Conservation (phyloP, 2,888 invertebrate species). For the Watsonalla binaria region DNA sequence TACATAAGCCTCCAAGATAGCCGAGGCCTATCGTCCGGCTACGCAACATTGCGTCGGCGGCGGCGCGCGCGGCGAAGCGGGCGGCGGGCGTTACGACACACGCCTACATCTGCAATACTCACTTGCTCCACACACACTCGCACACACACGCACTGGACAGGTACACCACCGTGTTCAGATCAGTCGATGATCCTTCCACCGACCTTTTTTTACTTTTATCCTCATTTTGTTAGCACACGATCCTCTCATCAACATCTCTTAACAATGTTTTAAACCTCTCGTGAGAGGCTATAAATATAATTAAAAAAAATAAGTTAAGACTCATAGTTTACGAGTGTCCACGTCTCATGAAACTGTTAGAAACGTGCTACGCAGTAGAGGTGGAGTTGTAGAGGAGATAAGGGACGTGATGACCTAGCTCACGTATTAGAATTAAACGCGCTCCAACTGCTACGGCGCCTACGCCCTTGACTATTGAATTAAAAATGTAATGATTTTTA, state of each 20-base stretch:
- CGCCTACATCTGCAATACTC: slow-evolving; percentile 44
- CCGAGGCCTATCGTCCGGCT: slow-evolving; percentile 29
- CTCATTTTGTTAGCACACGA: slow-evolving; percentile 18
- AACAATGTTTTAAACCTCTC: slow-evolving; percentile 17
- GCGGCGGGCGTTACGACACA: slow-evolving; percentile 60
- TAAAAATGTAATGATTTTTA: too few relatives aligned
- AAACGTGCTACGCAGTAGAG: not conserved
- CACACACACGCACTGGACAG: slow-evolving; percentile 30
- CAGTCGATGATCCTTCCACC: slow-evolving; percentile 38
- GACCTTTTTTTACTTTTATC: slow-evolving; percentile 30
- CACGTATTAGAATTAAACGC: slow-evolving; percentile 45
- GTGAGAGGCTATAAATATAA: slow-evolving; percentile 20
- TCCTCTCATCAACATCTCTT: slow-evolving; percentile 7
- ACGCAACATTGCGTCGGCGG: slow-evolving; percentile 58
- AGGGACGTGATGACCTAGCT: slow-evolving; percentile 1
- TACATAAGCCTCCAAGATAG: slow-evolving; percentile 38
- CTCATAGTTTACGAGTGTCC: not conserved
- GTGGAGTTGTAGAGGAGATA: not conserved
- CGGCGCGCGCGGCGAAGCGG: slow-evolving; percentile 28
- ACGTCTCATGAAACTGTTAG: not conserved
- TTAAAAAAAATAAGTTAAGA: slow-evolving; percentile 17
- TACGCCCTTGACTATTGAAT: not conserved
- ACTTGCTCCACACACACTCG: slow-evolving; percentile 26
- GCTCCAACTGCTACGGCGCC: slow-evolving; percentile 9
- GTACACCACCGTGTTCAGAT: slow-evolving; percentile 50